Conservation (phyloP, 2,797 vertebrate species). For the Numenius phaeopus region DNA sequence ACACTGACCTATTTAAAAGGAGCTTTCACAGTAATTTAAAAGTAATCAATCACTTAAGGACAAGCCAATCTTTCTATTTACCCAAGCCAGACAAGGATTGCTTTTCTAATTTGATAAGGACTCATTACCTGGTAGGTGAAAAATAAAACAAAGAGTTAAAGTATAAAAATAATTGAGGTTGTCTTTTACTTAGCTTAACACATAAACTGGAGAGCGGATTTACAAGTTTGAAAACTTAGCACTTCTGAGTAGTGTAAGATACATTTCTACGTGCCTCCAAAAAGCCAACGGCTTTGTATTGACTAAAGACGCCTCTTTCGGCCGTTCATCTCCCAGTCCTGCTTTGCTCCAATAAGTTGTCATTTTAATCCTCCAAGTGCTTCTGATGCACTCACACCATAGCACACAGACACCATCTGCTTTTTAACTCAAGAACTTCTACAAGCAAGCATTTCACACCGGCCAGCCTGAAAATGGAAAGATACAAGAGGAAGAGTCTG, state of each 20-base stretch:
- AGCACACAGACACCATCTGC: background rate
- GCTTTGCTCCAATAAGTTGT: background rate
- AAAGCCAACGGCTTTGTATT: background rate
- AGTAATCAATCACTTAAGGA: slow-evolving; percentile 59
- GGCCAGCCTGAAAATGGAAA: background rate
- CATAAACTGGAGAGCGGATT: background rate
- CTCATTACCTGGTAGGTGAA: slow-evolving; percentile 18
- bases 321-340: background rate
- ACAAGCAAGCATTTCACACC: background rate
- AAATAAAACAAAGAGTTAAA: background rate
- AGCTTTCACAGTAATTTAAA: slow-evolving; percentile 62
- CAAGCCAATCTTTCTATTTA: slow-evolving; percentile 53
- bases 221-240: background rate
- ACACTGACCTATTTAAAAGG: slow-evolving; percentile 26
- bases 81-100: background rate
- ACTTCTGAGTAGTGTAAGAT: background rate
- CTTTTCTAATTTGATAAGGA: slow-evolving; percentile 47
- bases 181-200: background rate
- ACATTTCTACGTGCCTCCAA: background rate
- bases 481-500: background rate
- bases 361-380: background rate
- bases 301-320: background rate
- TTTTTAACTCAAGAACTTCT: background rate
- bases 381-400: background rate
- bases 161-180: background rate